Evolutionary conservation across 2,888 invertebrate species (phyloP), one percentile per base, ranked within the genome.

Genomic region (Teleogryllus oceanicus): DNA sequence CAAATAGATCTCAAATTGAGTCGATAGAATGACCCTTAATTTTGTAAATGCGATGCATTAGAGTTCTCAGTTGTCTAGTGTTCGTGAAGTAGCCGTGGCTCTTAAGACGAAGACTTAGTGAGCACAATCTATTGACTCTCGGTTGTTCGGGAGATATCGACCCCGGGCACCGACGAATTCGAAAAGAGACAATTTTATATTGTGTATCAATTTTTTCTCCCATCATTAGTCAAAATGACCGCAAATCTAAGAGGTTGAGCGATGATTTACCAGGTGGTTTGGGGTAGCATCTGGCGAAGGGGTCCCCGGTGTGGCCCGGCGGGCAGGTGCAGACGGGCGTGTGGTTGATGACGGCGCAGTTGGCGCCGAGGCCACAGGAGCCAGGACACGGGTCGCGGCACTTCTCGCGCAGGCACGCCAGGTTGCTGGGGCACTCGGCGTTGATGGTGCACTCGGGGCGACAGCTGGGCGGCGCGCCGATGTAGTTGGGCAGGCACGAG

Each of bases 321-420:
- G 89, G 88, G 86, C 95, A 95, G 84, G 91, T 92, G 85, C 95
- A 96, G 82, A 92, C 88, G 81, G 95, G 94, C 83, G 92, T 91
- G 86, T 96, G 95, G 85, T 93, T 93, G 84, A 93, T 89, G 78
- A 93, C 94, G 83, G 90, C 90, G 86, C 96, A 96, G 82, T 91
- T 89, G 49, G 95, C 92, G 85, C 92, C 90, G 80, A 91, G 87
- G 78, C 94, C 94, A 86, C 95, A 95, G 78, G 93, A 91, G 76
- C 93, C 94, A 78, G 91, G 90, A 85, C 95, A 96, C 80, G 95
- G 95, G 85, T 95, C 93, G 81, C 90, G 89, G 86, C 95, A 95
- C 87, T 91, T 92, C 85, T 92, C 92, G 86, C 93, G 93, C 83
- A 94, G 91, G 86, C 96, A 96, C 81, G 95, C 94, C 86, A 91